A percentile compares a stretch with the other conserved stretches of the same genome.
phyloP scores from a whole-genome alignment of 2,888 invertebrate species.

The Aporophyla nigra region DNA sequence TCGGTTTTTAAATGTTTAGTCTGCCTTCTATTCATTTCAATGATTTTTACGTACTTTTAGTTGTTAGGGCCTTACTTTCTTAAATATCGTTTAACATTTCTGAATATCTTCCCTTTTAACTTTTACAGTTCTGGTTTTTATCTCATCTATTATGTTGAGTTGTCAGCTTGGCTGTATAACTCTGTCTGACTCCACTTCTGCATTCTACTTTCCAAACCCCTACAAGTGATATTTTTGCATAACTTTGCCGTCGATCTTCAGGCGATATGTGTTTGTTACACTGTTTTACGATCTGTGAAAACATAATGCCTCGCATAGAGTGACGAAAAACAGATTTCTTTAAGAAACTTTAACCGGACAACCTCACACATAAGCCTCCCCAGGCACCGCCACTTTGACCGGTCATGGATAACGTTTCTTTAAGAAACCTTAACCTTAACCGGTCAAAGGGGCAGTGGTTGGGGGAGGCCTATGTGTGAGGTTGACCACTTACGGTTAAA shows the following conservation, averaged over 20 bases:
- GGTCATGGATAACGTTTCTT: too few relatives aligned
- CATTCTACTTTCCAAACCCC: neutral
- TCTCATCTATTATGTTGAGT: neutral
- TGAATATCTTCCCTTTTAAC: neutral
- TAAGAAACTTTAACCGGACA: too few relatives aligned
- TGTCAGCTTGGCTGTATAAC: neutral
- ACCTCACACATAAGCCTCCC: too few relatives aligned
- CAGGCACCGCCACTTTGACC: too few relatives aligned
- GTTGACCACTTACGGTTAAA: too few relatives aligned
- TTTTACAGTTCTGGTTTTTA: neutral
- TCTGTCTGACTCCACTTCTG: neutral
- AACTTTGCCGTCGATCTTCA: neutral
- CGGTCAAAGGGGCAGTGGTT: too few relatives aligned
- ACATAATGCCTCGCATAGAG: neutral
- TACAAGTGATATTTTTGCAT: neutral
- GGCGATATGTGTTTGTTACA: neutral
- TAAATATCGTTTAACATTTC: neutral
- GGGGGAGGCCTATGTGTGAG: too few relatives aligned
- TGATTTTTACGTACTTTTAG: neutral
- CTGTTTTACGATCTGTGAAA: neutral
- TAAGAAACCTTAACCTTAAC: too few relatives aligned
- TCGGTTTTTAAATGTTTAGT: neutral
- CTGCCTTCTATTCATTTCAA: neutral
- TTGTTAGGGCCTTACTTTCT: neutral
- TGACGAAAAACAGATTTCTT: neutral